Conservation (phyloP, 2,113 vertebrate species). For the Calidris pygmaea region DNA sequence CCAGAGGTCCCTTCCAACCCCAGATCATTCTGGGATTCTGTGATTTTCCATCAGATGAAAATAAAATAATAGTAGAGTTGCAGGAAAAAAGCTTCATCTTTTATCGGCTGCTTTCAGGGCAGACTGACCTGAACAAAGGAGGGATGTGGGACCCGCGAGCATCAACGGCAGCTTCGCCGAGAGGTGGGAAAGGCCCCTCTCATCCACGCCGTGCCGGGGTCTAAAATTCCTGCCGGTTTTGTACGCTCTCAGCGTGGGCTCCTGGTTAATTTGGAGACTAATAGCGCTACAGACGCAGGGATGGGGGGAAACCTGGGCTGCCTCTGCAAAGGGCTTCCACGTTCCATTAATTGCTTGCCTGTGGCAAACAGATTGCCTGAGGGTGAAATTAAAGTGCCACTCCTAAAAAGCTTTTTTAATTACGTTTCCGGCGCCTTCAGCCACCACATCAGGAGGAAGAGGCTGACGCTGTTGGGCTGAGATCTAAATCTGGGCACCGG, state of each 20-base stretch:
- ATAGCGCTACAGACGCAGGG: background rate
- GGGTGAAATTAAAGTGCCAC: background rate
- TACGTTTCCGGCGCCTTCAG: background rate
- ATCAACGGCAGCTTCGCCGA: background rate
- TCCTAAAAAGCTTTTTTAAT: background rate
- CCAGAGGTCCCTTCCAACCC: too few species aligned
- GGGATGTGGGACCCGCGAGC: background rate
- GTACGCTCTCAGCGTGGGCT: background rate
- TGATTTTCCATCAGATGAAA: background rate
- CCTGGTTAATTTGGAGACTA: background rate
- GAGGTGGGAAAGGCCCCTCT: background rate
- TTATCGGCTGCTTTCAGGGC: background rate
- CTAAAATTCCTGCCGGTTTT: background rate
- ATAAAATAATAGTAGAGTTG: background rate
- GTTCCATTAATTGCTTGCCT: background rate
- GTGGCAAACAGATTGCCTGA: constrained; percentile 32
- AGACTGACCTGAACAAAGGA: background rate
- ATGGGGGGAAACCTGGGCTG: background rate
- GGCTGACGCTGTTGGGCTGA: background rate
- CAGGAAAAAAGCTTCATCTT: background rate
- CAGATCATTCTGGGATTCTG: too few species aligned
- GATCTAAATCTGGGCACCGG: background rate
- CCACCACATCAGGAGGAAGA: background rate
- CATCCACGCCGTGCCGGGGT: fast-evolving
- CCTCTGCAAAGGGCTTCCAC: background rate